A percentile compares a stretch with the other conserved stretches of the same genome.
Evolutionary conservation across 1,140 invertebrate genomes (phyloP).

Genomic region (Ceratina calcarata): DNA sequence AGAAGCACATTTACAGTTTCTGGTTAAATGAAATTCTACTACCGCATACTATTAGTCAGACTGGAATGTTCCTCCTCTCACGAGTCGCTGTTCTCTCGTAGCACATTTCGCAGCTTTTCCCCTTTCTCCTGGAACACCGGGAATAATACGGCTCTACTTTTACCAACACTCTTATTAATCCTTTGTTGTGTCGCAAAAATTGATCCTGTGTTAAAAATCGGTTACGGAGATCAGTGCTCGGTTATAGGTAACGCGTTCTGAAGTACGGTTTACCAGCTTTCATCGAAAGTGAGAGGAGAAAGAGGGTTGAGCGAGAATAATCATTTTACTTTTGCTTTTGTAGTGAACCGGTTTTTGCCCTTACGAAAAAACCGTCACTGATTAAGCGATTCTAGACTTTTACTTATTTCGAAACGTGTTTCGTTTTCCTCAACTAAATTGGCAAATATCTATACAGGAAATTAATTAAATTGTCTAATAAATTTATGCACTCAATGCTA

Average conservation of each 20-base stretch:
- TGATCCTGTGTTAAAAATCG: background rate
- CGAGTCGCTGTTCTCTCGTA: slow-evolving; percentile 5
- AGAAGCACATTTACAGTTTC: too few relatives aligned
- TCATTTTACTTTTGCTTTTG: slow-evolving; percentile 72
- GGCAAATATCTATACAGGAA: too few relatives aligned
- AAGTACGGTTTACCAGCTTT: slow-evolving; percentile 14
- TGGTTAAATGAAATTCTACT: background rate
- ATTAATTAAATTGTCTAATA: too few relatives aligned
- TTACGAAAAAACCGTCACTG: slow-evolving; percentile 30
- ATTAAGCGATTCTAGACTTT: slow-evolving; percentile 1
- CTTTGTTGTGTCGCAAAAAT: background rate
- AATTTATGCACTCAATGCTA: too few relatives aligned
- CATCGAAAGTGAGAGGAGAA: slow-evolving; percentile 67
- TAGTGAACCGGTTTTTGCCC: slow-evolving; percentile 63
- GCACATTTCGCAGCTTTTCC: background rate
- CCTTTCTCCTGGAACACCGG: slow-evolving; percentile 45
- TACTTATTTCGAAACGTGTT: background rate
- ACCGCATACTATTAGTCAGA: background rate
- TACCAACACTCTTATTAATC: background rate
- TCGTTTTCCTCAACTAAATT: too few relatives aligned
- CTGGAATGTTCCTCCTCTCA: slow-evolving; percentile 8
- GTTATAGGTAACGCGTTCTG: background rate
- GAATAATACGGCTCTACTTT: slow-evolving; percentile 2
- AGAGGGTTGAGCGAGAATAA: slow-evolving; percentile 63
- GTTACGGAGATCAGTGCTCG: too few relatives aligned